Conservation (phyloP, 2,888 invertebrate genomes). For the Athalia cordata region DNA sequence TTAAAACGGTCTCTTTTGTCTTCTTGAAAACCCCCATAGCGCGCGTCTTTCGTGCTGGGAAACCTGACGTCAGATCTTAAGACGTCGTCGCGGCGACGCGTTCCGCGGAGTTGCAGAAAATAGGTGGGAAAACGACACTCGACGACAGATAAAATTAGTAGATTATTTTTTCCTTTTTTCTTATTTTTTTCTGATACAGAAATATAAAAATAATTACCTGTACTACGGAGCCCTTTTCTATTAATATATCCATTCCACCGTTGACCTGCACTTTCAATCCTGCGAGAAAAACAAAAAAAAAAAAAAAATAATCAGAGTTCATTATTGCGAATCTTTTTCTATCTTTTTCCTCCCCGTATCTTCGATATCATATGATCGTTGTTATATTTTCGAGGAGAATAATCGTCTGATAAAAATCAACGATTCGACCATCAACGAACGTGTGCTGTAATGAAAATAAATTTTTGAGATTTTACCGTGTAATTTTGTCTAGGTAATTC, state of each 20-base stretch:
- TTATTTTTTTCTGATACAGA: not conserved
- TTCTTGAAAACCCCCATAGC: not conserved
- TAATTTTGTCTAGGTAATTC: too few species aligned
- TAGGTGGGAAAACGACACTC: not conserved
- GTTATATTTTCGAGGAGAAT: not conserved
- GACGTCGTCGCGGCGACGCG: not conserved
- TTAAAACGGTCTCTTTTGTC: conserved; percentile 30
- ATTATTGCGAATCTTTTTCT: not conserved
- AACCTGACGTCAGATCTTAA: conserved; percentile 29
- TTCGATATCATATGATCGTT: too few species aligned
- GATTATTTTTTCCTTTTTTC: not conserved
- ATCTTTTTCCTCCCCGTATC: not conserved
- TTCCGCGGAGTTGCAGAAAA: not conserved
- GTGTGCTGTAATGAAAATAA: too few species aligned
- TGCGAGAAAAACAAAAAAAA: not conserved
- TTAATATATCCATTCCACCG: conserved; percentile 18
- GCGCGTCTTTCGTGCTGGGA: not conserved
- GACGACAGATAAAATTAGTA: conserved; percentile 19
- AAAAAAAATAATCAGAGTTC: not conserved
- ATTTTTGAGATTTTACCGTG: too few species aligned
- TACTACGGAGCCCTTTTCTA: conserved; percentile 28
- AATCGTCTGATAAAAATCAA: too few species aligned
- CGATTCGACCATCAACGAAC: too few species aligned
- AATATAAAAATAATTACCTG: conserved; percentile 20
- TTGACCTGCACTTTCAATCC: conserved; percentile 22